Evolutionary conservation across 1,140 invertebrate species (phyloP), one percentile per base, ranked within the genome.

Genomic region (Pemphigus obesinymphae): DNA sequence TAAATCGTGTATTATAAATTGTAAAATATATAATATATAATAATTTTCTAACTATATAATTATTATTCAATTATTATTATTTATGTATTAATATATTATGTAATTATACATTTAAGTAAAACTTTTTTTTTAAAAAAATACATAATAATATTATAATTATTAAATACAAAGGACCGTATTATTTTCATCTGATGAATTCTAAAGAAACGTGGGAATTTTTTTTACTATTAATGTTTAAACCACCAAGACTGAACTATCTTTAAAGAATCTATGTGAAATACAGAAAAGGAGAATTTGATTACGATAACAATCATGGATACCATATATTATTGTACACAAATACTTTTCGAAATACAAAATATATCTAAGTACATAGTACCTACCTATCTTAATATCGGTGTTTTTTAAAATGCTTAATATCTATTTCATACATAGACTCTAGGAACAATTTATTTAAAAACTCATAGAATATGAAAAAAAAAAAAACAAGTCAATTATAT

Each of bases 201-300:
- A n/a, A 31, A 31, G 70, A 48, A 73, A 50, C 70, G 70, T 73
- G 70, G 43, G 43, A 73, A 73, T 73, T 73, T 26, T n/a, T n/a
- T 48, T 73, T 73, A 10, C 8, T 20, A n/a, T 70, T 70, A 20
- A 43, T 20, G 10, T 37, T n/a, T 37, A 66, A 43, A 70, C n/a
- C 23, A 29, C n/a, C 45, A 29, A 45, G n/a, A 26, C 53, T 13
- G 40, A 23, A 45, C 11, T 43, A 70, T 43, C 68, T 70, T 3
- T 29, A 26, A 70, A n/a, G 17, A 43, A 40, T 70, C 66, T 70
- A 26, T 43, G 68, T 70, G 37, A 70, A 29, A 45, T 26, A 45
- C 37, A 15, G 8, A 43, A 70, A 15, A 20, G 23, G 23, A 40
- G 13, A 15, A 70, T 70, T 70, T 43, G 0, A 70, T 37, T 3